These are phyloP conservation scores for Spodoptera picta DNA, from an alignment of 2,888 invertebrate species.

Conservation along the genomic window DNA sequence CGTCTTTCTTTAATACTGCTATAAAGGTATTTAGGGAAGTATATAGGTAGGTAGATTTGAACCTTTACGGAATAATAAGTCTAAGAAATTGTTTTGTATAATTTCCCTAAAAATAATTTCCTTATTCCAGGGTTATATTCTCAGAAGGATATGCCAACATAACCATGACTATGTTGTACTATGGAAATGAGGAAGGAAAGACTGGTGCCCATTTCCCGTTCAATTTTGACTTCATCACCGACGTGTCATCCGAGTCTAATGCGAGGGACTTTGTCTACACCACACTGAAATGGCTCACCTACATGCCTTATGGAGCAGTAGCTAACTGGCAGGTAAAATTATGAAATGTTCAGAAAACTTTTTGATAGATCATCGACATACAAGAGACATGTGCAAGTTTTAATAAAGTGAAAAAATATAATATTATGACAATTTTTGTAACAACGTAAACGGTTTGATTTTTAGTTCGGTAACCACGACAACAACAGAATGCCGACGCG, in stretches of 20 bases:
- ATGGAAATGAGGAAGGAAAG: constrained; percentile 81
- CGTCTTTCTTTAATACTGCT: constrained; percentile 23
- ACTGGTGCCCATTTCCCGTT: constrained; percentile 90
- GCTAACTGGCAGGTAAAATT: constrained; percentile 90
- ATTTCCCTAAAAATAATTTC: not conserved
- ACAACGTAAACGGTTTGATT: constrained; percentile 15
- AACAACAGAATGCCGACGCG: constrained; percentile 90
- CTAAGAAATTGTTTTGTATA: constrained; percentile 4
- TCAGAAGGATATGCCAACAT: constrained; percentile 90
- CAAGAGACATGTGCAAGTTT: too few species aligned
- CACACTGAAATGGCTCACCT: constrained; percentile 88
- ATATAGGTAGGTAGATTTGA: not conserved
- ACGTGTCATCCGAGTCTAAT: constrained; percentile 78
- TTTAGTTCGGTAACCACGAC: constrained; percentile 92
- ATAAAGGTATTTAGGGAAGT: constrained; percentile 13
- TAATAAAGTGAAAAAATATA: too few species aligned
- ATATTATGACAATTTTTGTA: too few species aligned
- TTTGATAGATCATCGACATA: too few species aligned
- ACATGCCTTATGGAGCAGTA: constrained; percentile 87
- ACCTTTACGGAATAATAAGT: not conserved
- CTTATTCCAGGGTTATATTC: constrained; percentile 84
- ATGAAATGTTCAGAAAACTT: not conserved
- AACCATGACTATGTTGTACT: constrained; percentile 89
- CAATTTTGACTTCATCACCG: constrained; percentile 90
- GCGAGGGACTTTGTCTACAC: constrained; percentile 83